Evolutionary conservation across 2,113 vertebrate genomes (phyloP), one percentile per base, ranked within the genome.

Genomic region (Sander vitreus): DNA sequence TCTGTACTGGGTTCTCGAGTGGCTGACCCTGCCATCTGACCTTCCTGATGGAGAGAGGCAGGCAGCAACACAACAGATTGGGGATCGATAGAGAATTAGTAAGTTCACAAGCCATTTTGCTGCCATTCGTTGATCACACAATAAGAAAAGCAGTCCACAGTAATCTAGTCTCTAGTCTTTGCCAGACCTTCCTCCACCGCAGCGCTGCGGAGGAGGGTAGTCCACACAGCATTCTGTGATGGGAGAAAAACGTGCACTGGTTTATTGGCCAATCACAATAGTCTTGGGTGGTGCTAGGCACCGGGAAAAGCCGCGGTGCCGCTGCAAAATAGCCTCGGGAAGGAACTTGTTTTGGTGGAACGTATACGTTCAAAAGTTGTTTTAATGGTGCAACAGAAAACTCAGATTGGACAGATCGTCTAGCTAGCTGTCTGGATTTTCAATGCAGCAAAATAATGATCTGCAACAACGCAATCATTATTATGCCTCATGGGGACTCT

Each of bases 71-170:
- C 85, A 15, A 43, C 67, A 63, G 76, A 78, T 64, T n/a, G 8
- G 67, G 48, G 76, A 92, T 91, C 86, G 9, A 92, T 90, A 76
- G 36, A 65, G 79, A 88, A 90, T 91, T 79, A 89, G 48, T 86
- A 88, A 88, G 82, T 91, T 92, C 88, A 89, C 88, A 64, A 54
- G 78, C 48, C 85, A 59, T 60, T 53, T 70, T 60, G 67, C 74
- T 69, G 68, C 85, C 9, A 54, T 74, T 73, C 10, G 71, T 79
- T 68, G 84, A 85, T 88, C 82, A 80, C 83, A 70, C 59, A 36
- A 73, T 78, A 85, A 85, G 81, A 63, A 76, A 58, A 36, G 58
- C 69, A 25, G 73, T 75, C 45, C 45, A 77, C 83, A 7, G 68
- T 83, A 77, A 86, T 86, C 81, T 39, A 39, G 39, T 39, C 39